phyloP scores from a whole-genome alignment of 2,888 invertebrate genomes.

The Sarcophaga carnaria region DNA sequence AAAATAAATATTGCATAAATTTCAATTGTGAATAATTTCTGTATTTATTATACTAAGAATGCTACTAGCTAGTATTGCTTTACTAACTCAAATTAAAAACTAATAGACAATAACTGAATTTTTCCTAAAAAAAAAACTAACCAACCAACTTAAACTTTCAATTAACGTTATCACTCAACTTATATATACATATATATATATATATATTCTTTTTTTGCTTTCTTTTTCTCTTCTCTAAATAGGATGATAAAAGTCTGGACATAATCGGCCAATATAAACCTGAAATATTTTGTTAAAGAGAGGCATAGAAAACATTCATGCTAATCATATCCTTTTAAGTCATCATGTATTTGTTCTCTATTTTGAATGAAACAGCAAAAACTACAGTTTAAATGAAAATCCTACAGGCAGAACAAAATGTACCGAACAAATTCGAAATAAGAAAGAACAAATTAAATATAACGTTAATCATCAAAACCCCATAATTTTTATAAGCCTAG shows the following conservation, averaged over 20 bases:
- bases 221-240: constrained; percentile 77
- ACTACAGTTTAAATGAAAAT: constrained; percentile 28
- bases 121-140: constrained; percentile 9
- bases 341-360: constrained; percentile 61
- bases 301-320: constrained; percentile 61
- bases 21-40: neutral
- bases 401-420: constrained; percentile 54
- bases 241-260: constrained; percentile 89
- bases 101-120: neutral
- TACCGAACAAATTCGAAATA: constrained; percentile 45
- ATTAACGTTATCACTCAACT: neutral
- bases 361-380: constrained; percentile 62
- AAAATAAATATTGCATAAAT: no score
- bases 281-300: constrained; percentile 88
- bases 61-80: neutral
- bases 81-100: neutral
- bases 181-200: neutral
- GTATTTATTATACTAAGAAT: neutral
- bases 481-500: no score
- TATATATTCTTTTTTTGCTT: neutral
- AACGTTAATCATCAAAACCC: constrained; percentile 7
- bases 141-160: constrained; percentile 2
- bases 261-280: constrained; percentile 91
- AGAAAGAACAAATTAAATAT: constrained; percentile 49
- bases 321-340: constrained; percentile 67